A percentile compares a stretch with the other conserved stretches of the same genome.
Evolutionary conservation across 2,797 vertebrate species (phyloP).

Genomic region (Threskiornis aethiopicus): DNA sequence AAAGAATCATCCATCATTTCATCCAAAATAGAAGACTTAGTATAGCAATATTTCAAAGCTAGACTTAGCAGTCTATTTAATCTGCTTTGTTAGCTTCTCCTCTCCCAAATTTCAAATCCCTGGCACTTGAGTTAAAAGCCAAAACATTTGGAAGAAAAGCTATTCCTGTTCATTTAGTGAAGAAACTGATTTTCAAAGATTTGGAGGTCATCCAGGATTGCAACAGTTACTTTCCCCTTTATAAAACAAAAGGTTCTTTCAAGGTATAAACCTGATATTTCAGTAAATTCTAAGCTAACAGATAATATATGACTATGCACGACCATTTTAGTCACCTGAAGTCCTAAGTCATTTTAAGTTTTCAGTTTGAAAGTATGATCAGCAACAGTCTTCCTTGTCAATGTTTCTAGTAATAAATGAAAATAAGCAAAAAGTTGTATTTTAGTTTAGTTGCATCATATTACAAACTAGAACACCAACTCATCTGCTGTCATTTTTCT

Average conservation of each 20-base stretch:
- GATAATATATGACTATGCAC: background rate
- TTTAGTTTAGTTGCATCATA: background rate
- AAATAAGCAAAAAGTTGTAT: background rate
- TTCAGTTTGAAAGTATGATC: background rate
- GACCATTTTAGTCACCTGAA: background rate
- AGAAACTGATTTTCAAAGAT: background rate
- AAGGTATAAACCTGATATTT: background rate
- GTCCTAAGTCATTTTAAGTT: background rate
- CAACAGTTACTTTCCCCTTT: background rate
- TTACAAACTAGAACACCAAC: background rate
- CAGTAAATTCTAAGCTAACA: background rate
- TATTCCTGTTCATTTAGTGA: background rate
- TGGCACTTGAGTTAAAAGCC: background rate
- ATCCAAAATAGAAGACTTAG: background rate
- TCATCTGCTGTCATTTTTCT: background rate
- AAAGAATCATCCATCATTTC: background rate
- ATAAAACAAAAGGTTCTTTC: background rate
- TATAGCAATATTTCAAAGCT: background rate
- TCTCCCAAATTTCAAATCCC: background rate
- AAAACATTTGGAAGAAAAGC: background rate
- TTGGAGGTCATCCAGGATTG: background rate
- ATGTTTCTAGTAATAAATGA: background rate
- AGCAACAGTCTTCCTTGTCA: background rate
- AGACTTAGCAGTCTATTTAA: background rate
- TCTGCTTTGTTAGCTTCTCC: background rate